Percentiles rank a stretch among this genome's conserved stretches.
phyloP scores from a whole-genome alignment of 2,888 invertebrate species.

The Acanthosepion esculentum region DNA sequence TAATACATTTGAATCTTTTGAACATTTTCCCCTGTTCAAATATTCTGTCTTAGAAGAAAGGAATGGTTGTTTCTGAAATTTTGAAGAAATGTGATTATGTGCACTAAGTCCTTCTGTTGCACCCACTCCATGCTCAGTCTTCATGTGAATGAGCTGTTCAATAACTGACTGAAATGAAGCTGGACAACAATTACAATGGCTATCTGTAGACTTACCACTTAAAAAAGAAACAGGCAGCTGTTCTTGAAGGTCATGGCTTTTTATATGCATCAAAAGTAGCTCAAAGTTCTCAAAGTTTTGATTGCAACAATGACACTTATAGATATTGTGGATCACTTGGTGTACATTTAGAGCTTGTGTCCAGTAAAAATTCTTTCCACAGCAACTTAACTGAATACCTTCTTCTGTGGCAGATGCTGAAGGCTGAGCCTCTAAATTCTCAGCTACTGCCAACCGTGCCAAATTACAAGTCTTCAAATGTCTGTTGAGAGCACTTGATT shows the following conservation, averaged over 20 bases:
- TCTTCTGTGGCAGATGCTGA: too few relatives aligned
- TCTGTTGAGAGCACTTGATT: slow-evolving; percentile 36
- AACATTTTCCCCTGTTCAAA: neutral
- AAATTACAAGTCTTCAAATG: slow-evolving; percentile 37
- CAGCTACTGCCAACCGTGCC: neutral
- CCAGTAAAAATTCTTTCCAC: neutral
- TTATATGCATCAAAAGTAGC: neutral
- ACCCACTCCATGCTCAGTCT: neutral
- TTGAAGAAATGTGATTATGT: neutral
- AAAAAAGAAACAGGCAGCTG: neutral
- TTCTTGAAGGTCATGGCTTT: neutral
- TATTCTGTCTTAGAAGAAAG: neutral
- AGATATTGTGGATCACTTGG: neutral
- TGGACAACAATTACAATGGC: neutral
- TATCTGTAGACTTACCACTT: neutral
- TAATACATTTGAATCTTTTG: neutral
- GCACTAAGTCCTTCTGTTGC: neutral
- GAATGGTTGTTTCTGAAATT: neutral
- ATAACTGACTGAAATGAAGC: neutral
- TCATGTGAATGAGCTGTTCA: neutral
- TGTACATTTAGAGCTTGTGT: neutral
- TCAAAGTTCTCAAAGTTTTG: neutral
- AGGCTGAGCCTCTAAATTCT: neutral
- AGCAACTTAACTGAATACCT: neutral
- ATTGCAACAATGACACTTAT: slow-evolving; percentile 24